Evolutionary conservation across 2,113 vertebrate species (phyloP).

Genomic region (Oxyura jamaicensis): DNA sequence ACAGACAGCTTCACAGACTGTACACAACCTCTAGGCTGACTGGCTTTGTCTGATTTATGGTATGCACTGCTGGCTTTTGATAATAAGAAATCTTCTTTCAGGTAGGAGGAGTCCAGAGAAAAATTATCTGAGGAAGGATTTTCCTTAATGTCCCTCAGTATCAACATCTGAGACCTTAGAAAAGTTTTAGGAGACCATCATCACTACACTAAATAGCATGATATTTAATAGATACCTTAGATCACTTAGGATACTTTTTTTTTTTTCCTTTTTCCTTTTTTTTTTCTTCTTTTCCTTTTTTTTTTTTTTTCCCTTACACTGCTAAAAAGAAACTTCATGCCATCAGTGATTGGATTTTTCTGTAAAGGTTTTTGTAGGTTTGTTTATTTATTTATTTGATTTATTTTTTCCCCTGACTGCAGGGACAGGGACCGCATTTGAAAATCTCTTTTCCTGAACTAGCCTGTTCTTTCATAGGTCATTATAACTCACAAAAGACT

Average conservation of each 20-base stretch:
- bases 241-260: not conserved
- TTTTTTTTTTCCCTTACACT: not conserved
- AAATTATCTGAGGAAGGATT: not conserved
- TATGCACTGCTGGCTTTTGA: not conserved
- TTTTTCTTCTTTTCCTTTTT: no score
- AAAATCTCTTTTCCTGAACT: not conserved
- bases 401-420: accelerated
- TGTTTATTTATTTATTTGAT: accelerated
- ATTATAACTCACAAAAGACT: not conserved
- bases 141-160: not conserved
- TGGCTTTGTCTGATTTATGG: not conserved
- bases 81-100: not conserved
- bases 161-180: not conserved
- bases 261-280: not conserved
- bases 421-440: not conserved
- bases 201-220: not conserved
- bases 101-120: not conserved
- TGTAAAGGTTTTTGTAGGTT: not conserved
- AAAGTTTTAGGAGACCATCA: not conserved
- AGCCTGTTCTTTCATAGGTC: not conserved
- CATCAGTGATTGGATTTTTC: not conserved
- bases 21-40: not conserved
- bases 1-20: not conserved
- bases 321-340: not conserved
- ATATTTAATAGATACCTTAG: not conserved